These are phyloP conservation scores for Tenualosa ilisha DNA, from an alignment of 2,797 vertebrate species.

Conservation along the genomic window DNA sequence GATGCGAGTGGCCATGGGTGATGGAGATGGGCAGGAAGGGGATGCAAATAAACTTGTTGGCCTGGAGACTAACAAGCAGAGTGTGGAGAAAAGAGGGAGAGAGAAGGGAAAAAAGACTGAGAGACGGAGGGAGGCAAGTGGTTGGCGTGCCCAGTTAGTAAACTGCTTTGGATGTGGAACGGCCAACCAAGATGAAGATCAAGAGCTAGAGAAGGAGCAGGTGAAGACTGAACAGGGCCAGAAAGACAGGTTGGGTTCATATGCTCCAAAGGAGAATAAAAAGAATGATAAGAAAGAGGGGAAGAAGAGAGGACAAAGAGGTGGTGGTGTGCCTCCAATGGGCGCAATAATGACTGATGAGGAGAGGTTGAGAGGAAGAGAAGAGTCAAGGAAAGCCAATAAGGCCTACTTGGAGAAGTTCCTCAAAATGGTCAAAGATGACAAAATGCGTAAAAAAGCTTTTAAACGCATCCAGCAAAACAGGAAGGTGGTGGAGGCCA, in stretches of 20 bases:
- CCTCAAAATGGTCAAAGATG: background rate
- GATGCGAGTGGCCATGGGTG: too few relatives aligned
- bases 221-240: background rate
- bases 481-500: background rate
- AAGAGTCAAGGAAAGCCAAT: background rate
- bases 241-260: background rate
- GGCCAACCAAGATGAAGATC: background rate
- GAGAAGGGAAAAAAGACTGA: background rate
- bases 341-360: background rate
- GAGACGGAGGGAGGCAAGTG: background rate
- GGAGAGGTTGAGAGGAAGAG: background rate
- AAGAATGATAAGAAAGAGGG: background rate
- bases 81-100: background rate
- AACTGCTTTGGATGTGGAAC: background rate
- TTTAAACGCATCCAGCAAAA: too few relatives aligned
- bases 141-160: background rate
- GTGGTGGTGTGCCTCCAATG: background rate
- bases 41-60: too few relatives aligned
- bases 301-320: background rate
- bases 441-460: background rate
- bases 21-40: too few relatives aligned
- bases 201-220: background rate
- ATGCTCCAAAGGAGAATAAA: background rate
- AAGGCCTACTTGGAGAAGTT: background rate
- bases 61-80: background rate